These are phyloP conservation scores for Cardiocondyla obscurior DNA, from an alignment of 1,140 invertebrate species.

Conservation along the genomic window DNA sequence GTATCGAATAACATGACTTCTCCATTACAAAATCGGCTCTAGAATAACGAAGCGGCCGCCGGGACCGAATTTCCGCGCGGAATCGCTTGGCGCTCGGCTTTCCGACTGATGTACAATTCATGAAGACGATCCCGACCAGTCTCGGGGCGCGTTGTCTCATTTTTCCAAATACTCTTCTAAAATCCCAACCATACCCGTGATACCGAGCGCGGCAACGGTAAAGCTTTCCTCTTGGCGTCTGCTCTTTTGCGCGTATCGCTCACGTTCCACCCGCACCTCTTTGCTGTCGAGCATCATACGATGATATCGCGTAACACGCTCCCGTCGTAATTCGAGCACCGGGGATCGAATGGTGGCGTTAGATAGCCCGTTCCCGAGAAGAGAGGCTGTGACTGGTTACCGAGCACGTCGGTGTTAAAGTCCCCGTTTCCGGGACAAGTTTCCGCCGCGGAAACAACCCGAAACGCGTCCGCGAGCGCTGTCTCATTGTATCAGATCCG, in stretches of 20 bases:
- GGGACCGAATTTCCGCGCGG: constrained; percentile 55
- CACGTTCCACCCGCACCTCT: background rate
- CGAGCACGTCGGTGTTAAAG: constrained; percentile 78
- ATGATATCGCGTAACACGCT: constrained; percentile 62
- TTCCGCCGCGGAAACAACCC: constrained; percentile 79
- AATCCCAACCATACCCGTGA: constrained; percentile 41
- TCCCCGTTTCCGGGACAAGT: constrained; percentile 79
- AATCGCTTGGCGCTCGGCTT: constrained; percentile 44
- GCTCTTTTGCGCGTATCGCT: constrained; percentile 46
- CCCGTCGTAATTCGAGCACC: constrained; percentile 66
- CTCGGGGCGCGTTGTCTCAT: constrained; percentile 62
- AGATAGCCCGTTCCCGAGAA: constrained; percentile 43
- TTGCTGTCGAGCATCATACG: background rate
- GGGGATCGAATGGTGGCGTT: constrained; percentile 59
- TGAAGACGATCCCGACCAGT: constrained; percentile 63
- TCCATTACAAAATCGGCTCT: constrained; percentile 62
- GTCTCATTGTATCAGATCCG: constrained; percentile 78
- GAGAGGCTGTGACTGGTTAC: constrained; percentile 56
- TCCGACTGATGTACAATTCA: constrained; percentile 68
- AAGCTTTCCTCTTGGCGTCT: background rate
- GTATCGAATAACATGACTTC: constrained; percentile 58
- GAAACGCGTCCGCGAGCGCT: constrained; percentile 75
- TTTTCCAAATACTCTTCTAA: constrained; percentile 64
- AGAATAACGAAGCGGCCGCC: constrained; percentile 60
- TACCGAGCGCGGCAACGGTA: constrained; percentile 17